phyloP scores from a whole-genome alignment of 2,113 vertebrate species.

The Anguilla japonica region DNA sequence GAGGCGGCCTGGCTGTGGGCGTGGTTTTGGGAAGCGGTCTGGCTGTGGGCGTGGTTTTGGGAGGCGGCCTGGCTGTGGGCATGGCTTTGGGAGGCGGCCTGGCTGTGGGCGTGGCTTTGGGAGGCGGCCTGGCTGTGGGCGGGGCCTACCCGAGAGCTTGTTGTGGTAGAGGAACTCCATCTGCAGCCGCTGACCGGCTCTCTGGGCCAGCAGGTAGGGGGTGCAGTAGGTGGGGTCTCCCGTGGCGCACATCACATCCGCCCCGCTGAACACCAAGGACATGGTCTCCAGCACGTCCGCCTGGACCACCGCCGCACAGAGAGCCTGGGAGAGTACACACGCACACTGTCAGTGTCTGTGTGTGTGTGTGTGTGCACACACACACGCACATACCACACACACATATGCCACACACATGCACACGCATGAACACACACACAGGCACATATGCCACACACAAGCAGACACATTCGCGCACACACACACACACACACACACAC shows the following conservation, averaged over 20 bases:
- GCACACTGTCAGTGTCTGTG: not conserved
- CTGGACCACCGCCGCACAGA: slow-evolving; percentile 84
- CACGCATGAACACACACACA: slow-evolving; percentile 43
- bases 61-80: not conserved
- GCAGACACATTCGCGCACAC: not conserved
- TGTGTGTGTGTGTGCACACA: not conserved
- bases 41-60: not conserved
- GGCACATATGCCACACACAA: slow-evolving; percentile 36
- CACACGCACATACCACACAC: slow-evolving; percentile 49
- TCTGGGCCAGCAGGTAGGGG: slow-evolving; percentile 89
- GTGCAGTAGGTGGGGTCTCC: slow-evolving; percentile 83
- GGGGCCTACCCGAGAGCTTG: slow-evolving; percentile 82
- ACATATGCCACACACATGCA: slow-evolving; percentile 26
- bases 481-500: not conserved
- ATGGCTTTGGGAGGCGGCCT: not conserved
- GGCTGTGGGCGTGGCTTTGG: not conserved
- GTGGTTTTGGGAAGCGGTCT: too few relatives aligned
- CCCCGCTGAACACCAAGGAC: slow-evolving; percentile 87
- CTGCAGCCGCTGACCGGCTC: slow-evolving; percentile 85
- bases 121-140: not conserved
- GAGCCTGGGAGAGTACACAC: slow-evolving; percentile 68
- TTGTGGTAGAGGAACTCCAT: slow-evolving; percentile 98
- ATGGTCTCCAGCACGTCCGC: slow-evolving; percentile 84
- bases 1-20: not conserved
- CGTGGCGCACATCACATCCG: slow-evolving; percentile 91